Evolutionary conservation across 2,797 vertebrate genomes (phyloP).

Genomic region (Allobates femoralis): DNA sequence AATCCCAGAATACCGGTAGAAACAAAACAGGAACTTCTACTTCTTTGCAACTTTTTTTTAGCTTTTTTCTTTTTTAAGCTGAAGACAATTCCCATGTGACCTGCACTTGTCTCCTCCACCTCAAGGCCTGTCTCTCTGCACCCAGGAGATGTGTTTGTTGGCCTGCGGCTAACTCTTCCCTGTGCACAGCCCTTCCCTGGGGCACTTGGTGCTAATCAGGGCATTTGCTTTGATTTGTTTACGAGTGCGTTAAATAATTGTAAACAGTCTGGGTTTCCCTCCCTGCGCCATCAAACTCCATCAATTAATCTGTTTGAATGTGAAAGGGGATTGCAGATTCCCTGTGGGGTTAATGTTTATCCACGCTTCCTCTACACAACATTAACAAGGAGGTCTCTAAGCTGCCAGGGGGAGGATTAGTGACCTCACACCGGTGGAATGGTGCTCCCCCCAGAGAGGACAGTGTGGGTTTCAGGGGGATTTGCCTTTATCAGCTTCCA

Average conservation of each 20-base stretch:
- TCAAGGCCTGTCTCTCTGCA: not conserved
- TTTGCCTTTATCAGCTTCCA: slow-evolving; percentile 40
- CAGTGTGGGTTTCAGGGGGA: slow-evolving; percentile 31
- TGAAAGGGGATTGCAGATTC: slow-evolving; percentile 65
- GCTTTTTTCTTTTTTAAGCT: not conserved
- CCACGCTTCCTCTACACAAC: slow-evolving; percentile 43
- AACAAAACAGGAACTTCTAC: not conserved
- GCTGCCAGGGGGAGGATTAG: slow-evolving; percentile 61
- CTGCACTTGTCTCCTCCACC: not conserved
- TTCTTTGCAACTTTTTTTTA: not conserved
- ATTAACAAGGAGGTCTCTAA: slow-evolving; percentile 66
- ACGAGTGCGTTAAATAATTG: slow-evolving; percentile 64
- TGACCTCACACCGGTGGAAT: slow-evolving; percentile 59
- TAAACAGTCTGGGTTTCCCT: slow-evolving; percentile 60
- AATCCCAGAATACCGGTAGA: not conserved
- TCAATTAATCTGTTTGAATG: slow-evolving; percentile 62
- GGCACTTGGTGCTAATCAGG: not conserved
- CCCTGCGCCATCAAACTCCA: slow-evolving; percentile 54
- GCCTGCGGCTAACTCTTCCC: not conserved
- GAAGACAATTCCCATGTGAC: not conserved
- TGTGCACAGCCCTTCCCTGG: not conserved
- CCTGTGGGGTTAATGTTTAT: slow-evolving; percentile 64
- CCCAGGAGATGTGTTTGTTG: not conserved
- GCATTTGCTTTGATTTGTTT: slow-evolving; percentile 60
- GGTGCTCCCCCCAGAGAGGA: slow-evolving; percentile 44